These are phyloP conservation scores for Uloborus plumipes DNA, from an alignment of 2,888 invertebrate genomes.

Conservation along the genomic window DNA sequence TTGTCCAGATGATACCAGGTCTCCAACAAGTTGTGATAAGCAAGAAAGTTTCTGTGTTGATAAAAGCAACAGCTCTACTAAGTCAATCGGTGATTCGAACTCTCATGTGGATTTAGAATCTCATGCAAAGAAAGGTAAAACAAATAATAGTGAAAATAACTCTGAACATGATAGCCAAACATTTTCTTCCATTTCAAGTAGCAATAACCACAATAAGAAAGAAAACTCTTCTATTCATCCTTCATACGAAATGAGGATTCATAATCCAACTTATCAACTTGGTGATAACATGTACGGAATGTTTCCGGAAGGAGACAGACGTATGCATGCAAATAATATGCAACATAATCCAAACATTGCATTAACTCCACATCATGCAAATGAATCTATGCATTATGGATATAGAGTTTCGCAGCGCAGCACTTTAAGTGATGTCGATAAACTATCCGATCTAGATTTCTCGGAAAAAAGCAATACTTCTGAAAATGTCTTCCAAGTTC, in stretches of 20 bases:
- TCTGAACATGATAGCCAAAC: conserved; percentile 46
- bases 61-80: conserved; percentile 40
- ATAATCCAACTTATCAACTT: conserved; percentile 21
- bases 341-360: conserved; percentile 39
- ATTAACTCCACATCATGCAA: conserved; percentile 37
- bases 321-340: conserved; percentile 31
- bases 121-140: conserved; percentile 31
- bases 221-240: conserved; percentile 36
- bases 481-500: conserved; percentile 67
- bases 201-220: conserved; percentile 57
- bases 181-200: conserved; percentile 55
- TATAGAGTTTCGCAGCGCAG: conserved; percentile 12
- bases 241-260: conserved; percentile 54
- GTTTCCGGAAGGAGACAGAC: conserved; percentile 43
- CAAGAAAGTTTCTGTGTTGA: conserved; percentile 44
- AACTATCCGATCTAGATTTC: conserved; percentile 42
- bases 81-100: conserved; percentile 38
- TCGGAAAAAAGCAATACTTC: conserved; percentile 54
- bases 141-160: conserved; percentile 36
- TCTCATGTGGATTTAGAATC: conserved; percentile 31
- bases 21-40: conserved; percentile 56
- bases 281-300: conserved; percentile 54
- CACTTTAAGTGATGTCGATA: conserved; percentile 40
- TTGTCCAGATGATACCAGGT: conserved; percentile 55
- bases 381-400: conserved; percentile 41